A percentile compares a stretch with the other conserved stretches of the same genome.
Conservation (phyloP, 1,140 invertebrate species). For the Sitodiplosis mosellana region DNA sequence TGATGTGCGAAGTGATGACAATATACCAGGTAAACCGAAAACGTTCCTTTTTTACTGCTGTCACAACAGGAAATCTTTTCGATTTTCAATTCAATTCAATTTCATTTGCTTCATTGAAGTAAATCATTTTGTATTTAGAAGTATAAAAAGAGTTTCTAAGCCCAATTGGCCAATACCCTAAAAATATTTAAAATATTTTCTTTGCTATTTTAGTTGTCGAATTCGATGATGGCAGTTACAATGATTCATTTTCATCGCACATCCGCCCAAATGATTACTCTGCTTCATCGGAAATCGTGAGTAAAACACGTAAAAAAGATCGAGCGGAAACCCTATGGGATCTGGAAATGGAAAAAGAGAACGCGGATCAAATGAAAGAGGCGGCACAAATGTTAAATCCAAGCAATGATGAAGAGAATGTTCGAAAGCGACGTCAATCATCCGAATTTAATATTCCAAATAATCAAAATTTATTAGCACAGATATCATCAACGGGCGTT, state of each 20-base stretch:
- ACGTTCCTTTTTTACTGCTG: background rate
- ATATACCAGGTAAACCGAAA: background rate
- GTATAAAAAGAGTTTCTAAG: too few species aligned
- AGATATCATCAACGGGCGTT: constrained; percentile 22
- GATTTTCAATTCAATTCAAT: too few species aligned
- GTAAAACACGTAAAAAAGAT: background rate
- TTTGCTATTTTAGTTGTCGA: too few species aligned
- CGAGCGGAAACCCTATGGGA: constrained; percentile 18
- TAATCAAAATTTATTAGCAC: constrained; percentile 18
- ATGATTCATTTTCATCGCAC: too few species aligned
- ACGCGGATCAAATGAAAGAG: constrained; percentile 8
- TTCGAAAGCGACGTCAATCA: background rate
- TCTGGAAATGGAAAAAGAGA: constrained; percentile 21
- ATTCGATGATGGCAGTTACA: too few species aligned
- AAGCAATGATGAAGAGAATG: constrained; percentile 7
- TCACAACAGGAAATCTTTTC: too few species aligned
- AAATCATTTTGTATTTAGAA: too few species aligned
- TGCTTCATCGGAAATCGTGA: background rate
- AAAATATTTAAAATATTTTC: too few species aligned
- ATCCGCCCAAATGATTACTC: too few species aligned
- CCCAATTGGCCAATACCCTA: too few species aligned
- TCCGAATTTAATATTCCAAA: constrained; percentile 3
- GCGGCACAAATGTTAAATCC: constrained; percentile 6
- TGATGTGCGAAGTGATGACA: too few species aligned
- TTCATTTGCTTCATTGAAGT: too few species aligned